Base-by-base conservation (phyloP, 2,113 vertebrate species). In the Solea senegalensis region DNA sequence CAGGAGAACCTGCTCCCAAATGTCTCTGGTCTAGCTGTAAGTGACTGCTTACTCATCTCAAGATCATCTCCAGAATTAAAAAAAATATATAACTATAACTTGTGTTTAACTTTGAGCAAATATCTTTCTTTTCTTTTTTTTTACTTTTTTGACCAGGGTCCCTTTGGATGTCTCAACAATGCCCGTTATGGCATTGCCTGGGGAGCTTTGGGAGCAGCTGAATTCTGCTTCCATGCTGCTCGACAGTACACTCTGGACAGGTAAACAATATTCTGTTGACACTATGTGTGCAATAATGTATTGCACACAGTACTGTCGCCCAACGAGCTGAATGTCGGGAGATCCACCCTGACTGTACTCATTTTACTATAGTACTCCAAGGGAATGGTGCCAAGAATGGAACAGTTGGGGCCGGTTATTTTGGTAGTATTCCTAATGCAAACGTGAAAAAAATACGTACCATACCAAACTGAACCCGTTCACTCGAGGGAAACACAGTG, bases 161-260 rank as follows among this genome's bases (percentile, higher is more conserved):
- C 96, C 3, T 97, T 98, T 0, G 94, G 96, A 48, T 98, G 96
- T 81, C 87, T 98, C 53, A 96, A 94, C 86, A 95, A 94, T 0
- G 97, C 97, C 0, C 95, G 96, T 0, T 97, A 94, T 1, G 95
- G 96, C 41, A 98, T 98, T 5, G 82, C 96, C 0, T 98, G 97
- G 97, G 97, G 96, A 0, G 93, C 94, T 0, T 90, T 98, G 60
- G 96, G 97, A 40, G 96, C 97, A 0, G 96, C 96, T 0, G 97
- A 98, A 65, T 95, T 95, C 83, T 98, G 96, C 51, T 91, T 98
- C 88, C 95, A 98, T 48, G 90, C 93, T 41, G 90, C 92, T 13
- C 81, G 90, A 6, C 91, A 92, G 73, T 93, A 92, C 73, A 91
- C 91, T 28, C 49, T 93, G 69, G 91, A 93, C 86, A 91, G 92